Percentiles rank a stretch among this genome's conserved stretches.
phyloP scores from a whole-genome alignment of 2,113 vertebrate genomes.

The Odocoileus virginianus region DNA sequence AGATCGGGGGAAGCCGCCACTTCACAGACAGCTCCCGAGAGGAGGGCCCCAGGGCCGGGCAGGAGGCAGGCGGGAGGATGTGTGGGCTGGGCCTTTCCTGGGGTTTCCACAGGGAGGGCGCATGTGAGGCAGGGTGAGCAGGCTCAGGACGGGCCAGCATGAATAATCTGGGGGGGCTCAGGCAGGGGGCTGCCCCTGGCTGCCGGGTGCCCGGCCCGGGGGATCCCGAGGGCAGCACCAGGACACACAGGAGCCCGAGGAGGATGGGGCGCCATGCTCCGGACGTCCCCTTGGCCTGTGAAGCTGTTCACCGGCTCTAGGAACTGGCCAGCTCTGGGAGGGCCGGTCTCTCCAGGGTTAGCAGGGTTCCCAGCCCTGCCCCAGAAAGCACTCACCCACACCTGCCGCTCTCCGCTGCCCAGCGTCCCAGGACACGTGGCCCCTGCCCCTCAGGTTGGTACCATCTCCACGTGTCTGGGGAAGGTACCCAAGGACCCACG shows the following conservation, averaged over 20 bases:
- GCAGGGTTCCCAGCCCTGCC: neutral
- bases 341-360: neutral
- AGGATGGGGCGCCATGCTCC: neutral
- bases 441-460: neutral
- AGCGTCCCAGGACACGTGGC: neutral
- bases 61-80: no score
- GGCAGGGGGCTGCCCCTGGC: neutral
- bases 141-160: fast-evolving
- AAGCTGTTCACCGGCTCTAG: neutral
- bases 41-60: neutral
- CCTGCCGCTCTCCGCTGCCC: no score
- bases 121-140: neutral
- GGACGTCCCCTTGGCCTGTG: fast-evolving
- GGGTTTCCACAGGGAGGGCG: neutral
- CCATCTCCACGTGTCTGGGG: neutral
- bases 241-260: neutral
- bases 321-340: neutral
- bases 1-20: neutral
- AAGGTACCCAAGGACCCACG: neutral
- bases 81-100: no score
- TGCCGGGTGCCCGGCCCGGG: neutral
- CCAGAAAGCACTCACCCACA: neutral
- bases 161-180: no score
- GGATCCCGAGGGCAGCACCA: neutral
- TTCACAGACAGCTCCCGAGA: neutral